Conservation (phyloP, 2,888 invertebrate species). For the Lasioglossum vierecki region DNA sequence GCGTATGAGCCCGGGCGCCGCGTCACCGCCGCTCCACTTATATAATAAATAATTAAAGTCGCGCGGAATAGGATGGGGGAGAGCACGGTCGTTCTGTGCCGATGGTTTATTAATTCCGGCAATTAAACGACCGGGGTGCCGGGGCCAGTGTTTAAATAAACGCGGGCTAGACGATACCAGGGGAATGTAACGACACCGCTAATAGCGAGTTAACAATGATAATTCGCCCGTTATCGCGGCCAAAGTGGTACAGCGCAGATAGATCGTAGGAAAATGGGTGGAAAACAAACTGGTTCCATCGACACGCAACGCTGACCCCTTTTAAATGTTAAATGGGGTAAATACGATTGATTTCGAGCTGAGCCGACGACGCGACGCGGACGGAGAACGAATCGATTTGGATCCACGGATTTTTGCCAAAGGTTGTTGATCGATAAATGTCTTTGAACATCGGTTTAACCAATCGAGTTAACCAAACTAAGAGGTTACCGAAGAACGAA, state of each 20-base stretch:
- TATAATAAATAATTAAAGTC: slow-evolving; percentile 29
- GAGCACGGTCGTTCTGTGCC: slow-evolving; percentile 38
- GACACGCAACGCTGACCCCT: slow-evolving; percentile 36
- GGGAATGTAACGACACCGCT: slow-evolving; percentile 50
- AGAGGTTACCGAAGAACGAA: no score
- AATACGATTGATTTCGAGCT: slow-evolving; percentile 21
- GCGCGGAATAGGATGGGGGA: background rate
- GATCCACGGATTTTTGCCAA: background rate
- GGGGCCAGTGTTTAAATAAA: slow-evolving; percentile 54
- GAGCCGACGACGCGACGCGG: background rate
- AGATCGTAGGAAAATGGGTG: slow-evolving; percentile 55
- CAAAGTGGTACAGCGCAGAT: slow-evolving; percentile 59
- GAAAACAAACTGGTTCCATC: slow-evolving; percentile 50
- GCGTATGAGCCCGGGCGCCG: background rate
- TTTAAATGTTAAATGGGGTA: slow-evolving; percentile 40
- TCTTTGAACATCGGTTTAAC: no score
- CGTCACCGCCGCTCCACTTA: slow-evolving; percentile 15
- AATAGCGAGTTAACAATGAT: slow-evolving; percentile 64
- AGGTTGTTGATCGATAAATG: background rate
- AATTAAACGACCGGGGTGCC: slow-evolving; percentile 46
- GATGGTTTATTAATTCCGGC: slow-evolving; percentile 66
- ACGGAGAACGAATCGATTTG: background rate
- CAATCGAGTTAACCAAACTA: no score
- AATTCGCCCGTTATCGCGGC: slow-evolving; percentile 62
- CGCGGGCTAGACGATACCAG: slow-evolving; percentile 54